Evolutionary conservation across 1,140 invertebrate species (phyloP).

Genomic region (Lanistes nyassanus): DNA sequence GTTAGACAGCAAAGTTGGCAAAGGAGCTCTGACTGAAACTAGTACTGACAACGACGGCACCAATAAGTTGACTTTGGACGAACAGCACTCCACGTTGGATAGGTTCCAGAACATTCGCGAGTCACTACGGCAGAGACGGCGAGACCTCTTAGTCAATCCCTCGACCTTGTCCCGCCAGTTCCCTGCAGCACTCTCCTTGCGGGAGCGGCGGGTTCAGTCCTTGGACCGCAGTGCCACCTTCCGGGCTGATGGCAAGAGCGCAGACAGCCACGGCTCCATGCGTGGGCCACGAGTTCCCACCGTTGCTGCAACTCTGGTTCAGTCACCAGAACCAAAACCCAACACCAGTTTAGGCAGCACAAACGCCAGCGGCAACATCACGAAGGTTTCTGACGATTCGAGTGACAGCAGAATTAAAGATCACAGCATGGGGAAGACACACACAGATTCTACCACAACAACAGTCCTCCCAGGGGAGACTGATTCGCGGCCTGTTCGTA

Average conservation of each 20-base stretch:
- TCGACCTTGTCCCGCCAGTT: background rate
- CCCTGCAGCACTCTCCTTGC: background rate
- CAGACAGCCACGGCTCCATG: background rate
- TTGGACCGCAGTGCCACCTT: slow-evolving; percentile 2
- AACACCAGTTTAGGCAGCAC: background rate
- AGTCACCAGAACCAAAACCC: background rate
- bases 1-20: no score
- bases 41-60: background rate
- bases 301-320: slow-evolving; percentile 1
- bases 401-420: background rate
- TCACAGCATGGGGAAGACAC: background rate
- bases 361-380: background rate
- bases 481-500: slow-evolving; percentile 11
- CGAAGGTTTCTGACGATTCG: no score
- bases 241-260: background rate
- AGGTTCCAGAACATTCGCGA: slow-evolving; percentile 22
- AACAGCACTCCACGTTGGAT: background rate
- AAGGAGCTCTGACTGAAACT: background rate
- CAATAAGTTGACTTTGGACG: background rate
- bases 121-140: slow-evolving; percentile 17
- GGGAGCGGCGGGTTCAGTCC: slow-evolving; percentile 23
- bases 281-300: background rate
- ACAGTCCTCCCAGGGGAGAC: background rate
- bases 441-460: background rate
- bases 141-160: slow-evolving; percentile 17